Percentiles rank a stretch among this genome's conserved stretches.
Evolutionary conservation across 2,888 invertebrate genomes (phyloP).

Genomic region (Volucella inanis): DNA sequence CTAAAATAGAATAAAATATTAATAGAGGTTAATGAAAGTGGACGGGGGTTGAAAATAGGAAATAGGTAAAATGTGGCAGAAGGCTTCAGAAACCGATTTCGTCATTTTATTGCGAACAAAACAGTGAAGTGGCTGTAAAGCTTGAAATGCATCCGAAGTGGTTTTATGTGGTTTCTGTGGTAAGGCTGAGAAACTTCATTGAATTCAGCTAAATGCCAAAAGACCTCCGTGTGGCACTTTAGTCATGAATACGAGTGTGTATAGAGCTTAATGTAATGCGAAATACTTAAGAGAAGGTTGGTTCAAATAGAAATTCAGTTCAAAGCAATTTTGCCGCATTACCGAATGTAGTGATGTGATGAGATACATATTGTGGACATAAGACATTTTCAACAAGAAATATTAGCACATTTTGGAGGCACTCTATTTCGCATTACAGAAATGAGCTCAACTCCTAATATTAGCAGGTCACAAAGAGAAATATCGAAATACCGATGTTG

Average conservation of each 20-base stretch:
- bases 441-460: too few relatives aligned
- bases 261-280: slow-evolving; percentile 44
- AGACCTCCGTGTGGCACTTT: slow-evolving; percentile 55
- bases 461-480: too few relatives aligned
- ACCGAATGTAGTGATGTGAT: slow-evolving; percentile 43
- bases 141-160: slow-evolving; percentile 60
- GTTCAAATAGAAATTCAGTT: slow-evolving; percentile 54
- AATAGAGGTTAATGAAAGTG: slow-evolving; percentile 65
- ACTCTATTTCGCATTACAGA: too few relatives aligned
- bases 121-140: slow-evolving; percentile 7
- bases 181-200: slow-evolving; percentile 29
- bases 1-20: slow-evolving; percentile 70
- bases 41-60: neutral
- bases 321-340: slow-evolving; percentile 62
- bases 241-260: slow-evolving; percentile 18
- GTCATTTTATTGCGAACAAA: slow-evolving; percentile 39
- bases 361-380: neutral
- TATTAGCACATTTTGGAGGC: too few relatives aligned
- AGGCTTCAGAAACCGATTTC: slow-evolving; percentile 22
- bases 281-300: slow-evolving; percentile 23
- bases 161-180: slow-evolving; percentile 43
- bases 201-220: slow-evolving; percentile 15
- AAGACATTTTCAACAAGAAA: too few relatives aligned
- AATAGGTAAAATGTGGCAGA: neutral
- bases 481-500: too few relatives aligned